Base-by-base conservation (phyloP, 2,797 vertebrate genomes). In the Chiropotes sagulatus region DNA sequence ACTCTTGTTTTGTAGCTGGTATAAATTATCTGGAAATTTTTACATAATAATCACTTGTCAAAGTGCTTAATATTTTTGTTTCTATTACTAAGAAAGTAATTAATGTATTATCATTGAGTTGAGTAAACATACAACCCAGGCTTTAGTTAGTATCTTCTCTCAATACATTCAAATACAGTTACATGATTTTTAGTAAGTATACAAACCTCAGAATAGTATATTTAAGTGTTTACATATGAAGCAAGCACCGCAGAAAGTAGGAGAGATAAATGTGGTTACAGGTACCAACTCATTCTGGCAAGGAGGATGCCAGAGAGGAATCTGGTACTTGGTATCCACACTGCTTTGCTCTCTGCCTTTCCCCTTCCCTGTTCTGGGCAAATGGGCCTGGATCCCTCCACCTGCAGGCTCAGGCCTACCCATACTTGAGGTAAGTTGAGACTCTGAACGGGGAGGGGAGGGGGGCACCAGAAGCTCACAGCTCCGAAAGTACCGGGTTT, bases 21-120 rank as follows among this genome's bases (percentile, higher is more conserved):
- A 76, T 67, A 88, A 73, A 64, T 81, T 84, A 92, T n/a, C 95
- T 96, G 61, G 11, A 89, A 90, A 90, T 30, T 41, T 92, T 85
- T 36, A 39, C 12, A n/a, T 83, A 61, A 88, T 36, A 76, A 83
- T 70, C 19, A 36, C 81, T 95, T 50, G 33, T 67, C 86, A 84
- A 58, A 33, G 58, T 36, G 10, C 15, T 76, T 80, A 96, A 4
- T 24, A 75, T 86, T 93, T 93, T 80, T 89, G n/a, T 70, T 88
- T 95, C 83, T 61, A 64, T 72, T 83, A 3, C 61, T 90, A 94
- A 93, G 5, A 14, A 28, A 81, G 17, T 89, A 70, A n/a, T 61
- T 88, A 86, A 91, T 33, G 64, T 24, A 6, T 61, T 88, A 92
- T 82, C 70, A 88, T 17, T 50, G 2, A 46, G 36, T 86, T 54